Evolutionary conservation across 2,888 invertebrate genomes (phyloP), one percentile per base, ranked within the genome.

Genomic region (Acanthopleura granulata): DNA sequence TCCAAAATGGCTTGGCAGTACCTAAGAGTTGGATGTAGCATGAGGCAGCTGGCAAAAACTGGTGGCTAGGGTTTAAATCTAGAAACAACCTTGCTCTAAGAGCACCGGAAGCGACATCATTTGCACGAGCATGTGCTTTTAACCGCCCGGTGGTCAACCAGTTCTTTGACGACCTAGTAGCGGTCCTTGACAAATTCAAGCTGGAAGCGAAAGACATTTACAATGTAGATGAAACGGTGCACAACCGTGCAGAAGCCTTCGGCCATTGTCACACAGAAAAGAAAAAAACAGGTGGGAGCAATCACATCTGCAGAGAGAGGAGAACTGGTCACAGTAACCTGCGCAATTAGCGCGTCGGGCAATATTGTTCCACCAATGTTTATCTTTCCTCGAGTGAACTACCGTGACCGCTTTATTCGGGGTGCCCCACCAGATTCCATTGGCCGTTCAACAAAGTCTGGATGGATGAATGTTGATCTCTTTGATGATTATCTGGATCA

Each of bases 391-490:
- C 50, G 76, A 16, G 74, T 75, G 1, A 76, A 76, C 61, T 75
- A 75, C 49, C 49, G 74, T 12, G 72, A 76, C 15, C 40, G 62
- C 22, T 72, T 78, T 27, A 78, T 75, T 49, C 29, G 29, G 16
- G 75, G 75, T 50, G 71, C 71, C 29, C 79, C 79, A 25, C 9
- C 40, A 40, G 40, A 66, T 11, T 79, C 75, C 16, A 76, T 74
- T 40, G 79, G 78, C 11, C 11, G 49, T 66, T 75, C 73, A 51
- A 73, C 72, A 30, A 62, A 49, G 30, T 61, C 70, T n/a, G 79
- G 76, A 18, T 79, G 79, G 79, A 80, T 78, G 6, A 79, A 76
- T 72, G 74, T 70, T 40, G 78, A 74, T n/a, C 16, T 76, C 30
- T 79, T 49, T 79, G 69, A 74, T 76, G 78, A 74, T n/a, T 15